These are phyloP conservation scores for Saccopteryx bilineata DNA, from an alignment of 2,113 vertebrate genomes.

Conservation along the genomic window DNA sequence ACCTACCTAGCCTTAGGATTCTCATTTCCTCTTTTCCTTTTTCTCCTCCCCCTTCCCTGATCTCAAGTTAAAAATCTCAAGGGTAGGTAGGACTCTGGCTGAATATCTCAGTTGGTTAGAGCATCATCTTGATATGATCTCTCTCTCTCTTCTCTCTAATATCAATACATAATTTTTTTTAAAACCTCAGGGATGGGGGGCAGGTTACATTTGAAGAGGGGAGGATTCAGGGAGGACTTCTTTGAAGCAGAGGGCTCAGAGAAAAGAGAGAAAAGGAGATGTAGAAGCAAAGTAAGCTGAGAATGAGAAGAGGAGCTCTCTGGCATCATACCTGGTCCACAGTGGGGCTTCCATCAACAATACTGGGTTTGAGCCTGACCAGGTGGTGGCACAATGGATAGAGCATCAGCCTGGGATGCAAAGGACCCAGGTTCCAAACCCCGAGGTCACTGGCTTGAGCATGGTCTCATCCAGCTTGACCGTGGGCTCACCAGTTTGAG, in stretches of 20 bases:
- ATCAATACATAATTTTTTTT: no score
- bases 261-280: not conserved
- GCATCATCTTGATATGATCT: no score
- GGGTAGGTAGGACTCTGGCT: no score
- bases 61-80: constrained; percentile 2
- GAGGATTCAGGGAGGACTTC: not conserved
- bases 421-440: no score
- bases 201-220: not conserved
- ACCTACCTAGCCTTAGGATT: not conserved
- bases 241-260: not conserved
- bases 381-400: no score
- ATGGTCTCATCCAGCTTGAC: no score
- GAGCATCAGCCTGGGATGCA: no score
- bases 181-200: not conserved
- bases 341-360: not conserved
- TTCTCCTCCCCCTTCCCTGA: not conserved
- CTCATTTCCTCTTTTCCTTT: not conserved
- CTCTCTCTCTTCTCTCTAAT: no score
- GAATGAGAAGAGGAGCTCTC: not conserved
- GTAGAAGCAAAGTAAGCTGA: constrained; percentile 2
- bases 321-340: not conserved
- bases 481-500: no score
- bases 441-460: no score
- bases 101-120: no score
- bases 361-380: no score